Percentiles rank a stretch among this genome's conserved stretches.
phyloP scores from a whole-genome alignment of 2,888 invertebrate genomes.

The Callimorpha dominula region DNA sequence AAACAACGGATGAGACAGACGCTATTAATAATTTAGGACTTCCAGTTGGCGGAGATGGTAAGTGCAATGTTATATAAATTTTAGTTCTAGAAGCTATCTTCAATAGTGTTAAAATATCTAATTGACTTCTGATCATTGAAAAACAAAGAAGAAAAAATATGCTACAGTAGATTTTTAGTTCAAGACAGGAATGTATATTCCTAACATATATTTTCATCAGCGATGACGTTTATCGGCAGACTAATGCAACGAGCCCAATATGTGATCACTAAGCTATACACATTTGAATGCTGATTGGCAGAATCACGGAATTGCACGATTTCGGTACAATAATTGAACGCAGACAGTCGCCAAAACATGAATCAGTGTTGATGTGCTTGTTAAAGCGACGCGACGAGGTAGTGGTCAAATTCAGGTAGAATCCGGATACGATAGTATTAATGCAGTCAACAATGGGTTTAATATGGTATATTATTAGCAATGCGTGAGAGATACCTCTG shows the following conservation, averaged over 20 bases:
- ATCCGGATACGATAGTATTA: not conserved
- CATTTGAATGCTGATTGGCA: not conserved
- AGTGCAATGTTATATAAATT: conserved; percentile 27
- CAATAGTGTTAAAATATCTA: not conserved
- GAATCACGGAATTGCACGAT: not conserved
- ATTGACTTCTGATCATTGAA: not conserved
- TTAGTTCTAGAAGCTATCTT: not conserved
- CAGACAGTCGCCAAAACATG: not conserved
- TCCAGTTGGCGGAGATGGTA: conserved; percentile 70
- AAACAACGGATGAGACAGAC: conserved; percentile 74
- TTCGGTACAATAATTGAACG: not conserved
- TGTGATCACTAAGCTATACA: not conserved
- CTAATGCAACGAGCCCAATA: not conserved
- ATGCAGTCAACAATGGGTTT: too few relatives aligned
- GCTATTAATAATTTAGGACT: conserved; percentile 81
- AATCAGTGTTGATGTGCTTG: not conserved
- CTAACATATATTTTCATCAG: not conserved
- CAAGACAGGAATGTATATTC: not conserved
- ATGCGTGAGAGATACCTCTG: too few relatives aligned
- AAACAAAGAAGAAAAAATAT: not conserved
- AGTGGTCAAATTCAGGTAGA: not conserved
- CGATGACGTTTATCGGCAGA: not conserved
- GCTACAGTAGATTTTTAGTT: not conserved
- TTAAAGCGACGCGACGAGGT: not conserved
- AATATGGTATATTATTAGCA: too few relatives aligned